phyloP scores from a whole-genome alignment of 2,888 invertebrate genomes.

The Ernsta delagoae region DNA sequence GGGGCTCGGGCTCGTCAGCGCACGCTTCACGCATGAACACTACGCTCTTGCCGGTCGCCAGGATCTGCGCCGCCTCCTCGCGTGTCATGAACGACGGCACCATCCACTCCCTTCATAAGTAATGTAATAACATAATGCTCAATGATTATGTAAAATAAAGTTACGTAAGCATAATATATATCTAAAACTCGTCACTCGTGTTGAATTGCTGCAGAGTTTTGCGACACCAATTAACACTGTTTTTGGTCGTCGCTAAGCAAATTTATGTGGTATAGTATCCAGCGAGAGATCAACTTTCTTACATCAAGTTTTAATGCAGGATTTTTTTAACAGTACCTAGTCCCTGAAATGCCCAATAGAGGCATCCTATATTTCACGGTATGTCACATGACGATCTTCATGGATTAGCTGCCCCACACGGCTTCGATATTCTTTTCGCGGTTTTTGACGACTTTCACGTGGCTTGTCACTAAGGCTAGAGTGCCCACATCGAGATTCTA shows the following conservation, averaged over 20 bases:
- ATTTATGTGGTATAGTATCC: too few species aligned
- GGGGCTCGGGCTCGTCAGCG: slow-evolving; percentile 90
- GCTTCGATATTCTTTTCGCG: neutral
- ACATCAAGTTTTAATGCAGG: neutral
- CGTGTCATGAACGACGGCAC: slow-evolving; percentile 95
- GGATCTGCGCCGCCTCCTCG: slow-evolving; percentile 94
- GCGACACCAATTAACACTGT: too few species aligned
- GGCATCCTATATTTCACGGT: neutral
- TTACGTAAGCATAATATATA: too few species aligned
- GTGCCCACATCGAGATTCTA: neutral
- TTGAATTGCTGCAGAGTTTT: too few species aligned
- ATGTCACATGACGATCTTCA: slow-evolving; percentile 1
- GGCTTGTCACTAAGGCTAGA: neutral
- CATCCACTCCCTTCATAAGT: slow-evolving; percentile 89
- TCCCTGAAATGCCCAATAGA: too few species aligned
- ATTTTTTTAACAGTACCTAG: neutral
- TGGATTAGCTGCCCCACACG: neutral
- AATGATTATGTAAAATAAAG: too few species aligned
- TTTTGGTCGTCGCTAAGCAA: too few species aligned
- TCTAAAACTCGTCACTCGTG: too few species aligned
- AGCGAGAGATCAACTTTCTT: neutral
- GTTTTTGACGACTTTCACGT: neutral
- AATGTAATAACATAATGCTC: neutral
- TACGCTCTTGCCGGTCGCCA: slow-evolving; percentile 97
- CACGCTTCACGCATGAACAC: slow-evolving; percentile 97